Conservation (phyloP, 2,888 invertebrate species). For the Rhogogaster chlorosoma region DNA sequence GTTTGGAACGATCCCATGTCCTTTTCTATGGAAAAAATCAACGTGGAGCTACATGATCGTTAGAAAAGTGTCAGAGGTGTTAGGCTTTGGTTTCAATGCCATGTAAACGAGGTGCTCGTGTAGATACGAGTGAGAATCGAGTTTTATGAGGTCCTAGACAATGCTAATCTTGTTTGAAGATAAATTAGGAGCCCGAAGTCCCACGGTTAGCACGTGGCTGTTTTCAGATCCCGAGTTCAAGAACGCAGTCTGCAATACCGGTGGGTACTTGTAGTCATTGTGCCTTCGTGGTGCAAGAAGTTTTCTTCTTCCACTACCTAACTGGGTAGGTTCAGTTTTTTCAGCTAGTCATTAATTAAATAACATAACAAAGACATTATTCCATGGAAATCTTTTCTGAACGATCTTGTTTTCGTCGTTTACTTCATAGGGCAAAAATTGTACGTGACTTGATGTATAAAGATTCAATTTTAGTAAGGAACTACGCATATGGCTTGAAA, state of each 20-base stretch:
- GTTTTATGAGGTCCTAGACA: slow-evolving; percentile 62
- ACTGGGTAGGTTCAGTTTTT: neutral
- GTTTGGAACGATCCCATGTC: neutral
- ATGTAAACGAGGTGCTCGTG: neutral
- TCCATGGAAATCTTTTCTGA: neutral
- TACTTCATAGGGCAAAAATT: neutral
- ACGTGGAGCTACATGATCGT: neutral
- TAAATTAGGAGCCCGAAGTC: slow-evolving; percentile 74
- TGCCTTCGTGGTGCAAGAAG: slow-evolving; percentile 32
- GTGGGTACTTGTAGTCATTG: neutral
- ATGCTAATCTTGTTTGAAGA: slow-evolving; percentile 69
- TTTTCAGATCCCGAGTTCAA: slow-evolving; percentile 32
- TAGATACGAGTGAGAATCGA: neutral
- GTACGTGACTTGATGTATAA: slow-evolving; percentile 3
- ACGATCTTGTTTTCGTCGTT: neutral
- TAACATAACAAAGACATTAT: slow-evolving; percentile 9
- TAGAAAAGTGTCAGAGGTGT: neutral
- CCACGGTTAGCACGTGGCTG: slow-evolving; percentile 62
- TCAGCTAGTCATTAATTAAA: neutral
- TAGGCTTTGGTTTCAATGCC: slow-evolving; percentile 37
- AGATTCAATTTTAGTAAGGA: neutral
- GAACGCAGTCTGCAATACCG: slow-evolving; percentile 23
- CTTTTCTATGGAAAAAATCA: neutral
- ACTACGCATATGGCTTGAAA: neutral
- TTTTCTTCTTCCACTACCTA: neutral